phyloP scores from a whole-genome alignment of 2,888 invertebrate species.

The Deilephila porcellus region DNA sequence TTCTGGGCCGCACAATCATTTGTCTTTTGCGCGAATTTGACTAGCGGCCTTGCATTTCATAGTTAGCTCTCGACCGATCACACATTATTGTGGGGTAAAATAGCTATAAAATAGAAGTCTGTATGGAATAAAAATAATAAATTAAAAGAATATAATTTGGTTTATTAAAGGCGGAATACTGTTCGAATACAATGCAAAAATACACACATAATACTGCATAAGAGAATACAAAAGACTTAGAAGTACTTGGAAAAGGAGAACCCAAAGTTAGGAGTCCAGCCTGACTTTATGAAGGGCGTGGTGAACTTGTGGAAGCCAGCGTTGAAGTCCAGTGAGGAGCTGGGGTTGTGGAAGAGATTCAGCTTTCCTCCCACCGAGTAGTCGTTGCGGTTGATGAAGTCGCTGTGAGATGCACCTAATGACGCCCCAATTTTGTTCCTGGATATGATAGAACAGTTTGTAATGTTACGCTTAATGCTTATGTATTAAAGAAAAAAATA shows the following conservation, averaged over 20 bases:
- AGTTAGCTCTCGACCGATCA: no score
- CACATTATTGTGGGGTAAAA: no score
- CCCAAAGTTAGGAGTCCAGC: slow-evolving; percentile 53
- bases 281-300: slow-evolving; percentile 50
- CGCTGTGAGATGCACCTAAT: slow-evolving; percentile 49
- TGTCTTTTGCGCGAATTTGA: no score
- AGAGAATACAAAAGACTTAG: slow-evolving; percentile 31
- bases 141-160: neutral
- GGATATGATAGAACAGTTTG: slow-evolving; percentile 6
- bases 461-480: no score
- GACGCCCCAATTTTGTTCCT: slow-evolving; percentile 57
- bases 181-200: neutral
- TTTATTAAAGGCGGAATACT: neutral
- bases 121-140: neutral
- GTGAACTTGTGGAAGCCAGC: slow-evolving; percentile 55
- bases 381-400: slow-evolving; percentile 53
- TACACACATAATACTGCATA: neutral
- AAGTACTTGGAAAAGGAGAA: slow-evolving; percentile 51
- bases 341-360: slow-evolving; percentile 50
- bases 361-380: slow-evolving; percentile 57
- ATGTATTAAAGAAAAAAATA: no score
- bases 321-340: slow-evolving; percentile 56
- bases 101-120: neutral
- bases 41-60: no score
- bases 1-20: no score